phyloP scores from a whole-genome alignment of 53 echinoderm and acorn worm genomes.

The Glandiceps talaboti region DNA sequence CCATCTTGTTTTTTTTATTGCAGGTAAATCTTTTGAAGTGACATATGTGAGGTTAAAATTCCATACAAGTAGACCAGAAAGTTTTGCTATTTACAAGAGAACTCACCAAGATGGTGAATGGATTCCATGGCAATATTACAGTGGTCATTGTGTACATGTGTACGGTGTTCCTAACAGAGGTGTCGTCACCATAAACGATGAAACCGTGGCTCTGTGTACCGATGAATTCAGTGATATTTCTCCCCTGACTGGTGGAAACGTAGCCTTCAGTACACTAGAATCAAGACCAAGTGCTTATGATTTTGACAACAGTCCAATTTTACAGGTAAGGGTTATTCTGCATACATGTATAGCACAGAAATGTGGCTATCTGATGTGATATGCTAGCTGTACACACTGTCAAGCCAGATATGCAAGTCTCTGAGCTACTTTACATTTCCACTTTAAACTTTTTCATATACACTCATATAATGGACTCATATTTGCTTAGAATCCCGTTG shows the following conservation, averaged over 20 bases:
- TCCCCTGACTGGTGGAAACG: slow-evolving; percentile 88
- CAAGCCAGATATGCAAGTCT: no score
- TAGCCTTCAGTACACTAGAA: slow-evolving; percentile 93
- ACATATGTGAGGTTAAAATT: slow-evolving; percentile 94
- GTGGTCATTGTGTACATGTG: slow-evolving; percentile 62
- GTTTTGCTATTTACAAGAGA: slow-evolving; percentile 91
- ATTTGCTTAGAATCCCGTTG: no score
- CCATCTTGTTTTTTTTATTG: no score
- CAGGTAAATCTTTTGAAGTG: slow-evolving; percentile 92
- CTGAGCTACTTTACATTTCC: no score
- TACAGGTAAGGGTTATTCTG: slow-evolving; percentile 69
- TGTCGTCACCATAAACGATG: slow-evolving; percentile 43
- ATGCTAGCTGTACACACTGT: no score
- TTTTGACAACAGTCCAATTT: slow-evolving; percentile 77
- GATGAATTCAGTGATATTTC: slow-evolving; percentile 91
- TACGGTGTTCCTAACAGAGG: slow-evolving; percentile 40
- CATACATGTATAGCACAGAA: no score
- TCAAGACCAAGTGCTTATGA: slow-evolving; percentile 75
- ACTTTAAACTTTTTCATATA: no score
- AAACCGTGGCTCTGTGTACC: slow-evolving; percentile 70
- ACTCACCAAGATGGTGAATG: slow-evolving; percentile 60
- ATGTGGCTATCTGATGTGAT: no score
- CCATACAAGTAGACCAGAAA: slow-evolving; percentile 85
- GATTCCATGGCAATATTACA: slow-evolving; percentile 96
- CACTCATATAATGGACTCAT: no score